A percentile compares a stretch with the other conserved stretches of the same genome.
Conservation (phyloP, 2,888 invertebrate genomes). For the Lypha dubia region DNA sequence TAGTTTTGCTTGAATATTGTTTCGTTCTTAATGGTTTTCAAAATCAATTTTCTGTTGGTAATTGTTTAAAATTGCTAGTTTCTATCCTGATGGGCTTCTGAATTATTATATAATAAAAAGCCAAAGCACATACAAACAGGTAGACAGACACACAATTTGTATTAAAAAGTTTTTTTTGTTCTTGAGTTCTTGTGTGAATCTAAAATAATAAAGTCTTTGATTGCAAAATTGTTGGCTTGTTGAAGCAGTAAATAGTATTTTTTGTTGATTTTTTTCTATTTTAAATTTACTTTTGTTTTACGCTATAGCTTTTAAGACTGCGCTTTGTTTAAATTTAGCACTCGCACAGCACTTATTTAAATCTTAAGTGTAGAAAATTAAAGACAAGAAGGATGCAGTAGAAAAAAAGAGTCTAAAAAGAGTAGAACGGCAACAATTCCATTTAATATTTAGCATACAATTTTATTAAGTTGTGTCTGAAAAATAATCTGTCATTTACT, state of each 20-base stretch:
- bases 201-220: conserved; percentile 15
- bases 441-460: conserved; percentile 30
- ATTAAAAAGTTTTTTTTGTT: not conserved
- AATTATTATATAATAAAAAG: not conserved
- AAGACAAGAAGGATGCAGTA: not conserved
- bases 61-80: conserved; percentile 50
- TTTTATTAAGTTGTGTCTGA: not conserved
- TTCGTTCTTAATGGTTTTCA: conserved; percentile 14
- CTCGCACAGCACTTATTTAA: not conserved
- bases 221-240: conserved; percentile 6
- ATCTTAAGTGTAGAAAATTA: not conserved
- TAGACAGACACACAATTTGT: not conserved
- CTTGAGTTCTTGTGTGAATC: not conserved
- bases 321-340: conserved; percentile 7
- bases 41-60: conserved; percentile 54
- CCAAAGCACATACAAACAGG: not conserved
- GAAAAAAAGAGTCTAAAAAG: not conserved
- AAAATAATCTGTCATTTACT: conserved; percentile 29
- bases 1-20: not conserved
- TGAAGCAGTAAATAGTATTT: not conserved
- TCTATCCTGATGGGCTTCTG: conserved; percentile 5
- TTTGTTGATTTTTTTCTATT: conserved; percentile 2
- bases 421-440: conserved; percentile 58
- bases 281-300: conserved; percentile 37
- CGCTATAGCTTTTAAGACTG: conserved; percentile 49